A percentile compares a stretch with the other conserved stretches of the same genome.
Evolutionary conservation across 2,888 invertebrate genomes (phyloP).

Genomic region (Lithodes maja): DNA sequence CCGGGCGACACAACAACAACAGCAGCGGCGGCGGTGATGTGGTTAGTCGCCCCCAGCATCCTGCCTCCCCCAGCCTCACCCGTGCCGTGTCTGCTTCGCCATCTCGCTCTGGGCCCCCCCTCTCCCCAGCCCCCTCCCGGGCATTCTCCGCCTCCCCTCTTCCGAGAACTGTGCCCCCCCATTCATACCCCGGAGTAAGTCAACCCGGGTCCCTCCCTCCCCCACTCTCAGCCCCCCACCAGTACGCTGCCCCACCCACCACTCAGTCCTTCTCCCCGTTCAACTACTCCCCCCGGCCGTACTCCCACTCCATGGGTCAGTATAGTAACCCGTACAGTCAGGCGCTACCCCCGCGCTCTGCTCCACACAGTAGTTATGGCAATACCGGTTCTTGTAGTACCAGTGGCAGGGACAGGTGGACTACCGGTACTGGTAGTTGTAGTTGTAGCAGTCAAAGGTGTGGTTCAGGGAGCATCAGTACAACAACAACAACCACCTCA

Average conservation of each 20-base stretch:
- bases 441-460: constrained; percentile 61
- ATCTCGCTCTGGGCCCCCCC: constrained; percentile 62
- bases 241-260: constrained; percentile 63
- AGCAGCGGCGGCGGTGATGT: constrained; percentile 56
- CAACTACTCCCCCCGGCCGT: constrained; percentile 63
- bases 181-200: constrained; percentile 59
- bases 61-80: constrained; percentile 66
- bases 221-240: constrained; percentile 55
- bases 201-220: constrained; percentile 53
- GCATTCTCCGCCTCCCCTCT: constrained; percentile 59
- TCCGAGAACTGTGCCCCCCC: constrained; percentile 57
- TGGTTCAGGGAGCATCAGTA: constrained; percentile 59
- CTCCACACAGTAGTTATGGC: constrained; percentile 52
- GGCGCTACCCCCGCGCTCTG: constrained; percentile 58
- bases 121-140: constrained; percentile 63
- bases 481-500: constrained; percentile 23
- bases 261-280: constrained; percentile 61
- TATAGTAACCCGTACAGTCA: constrained; percentile 68
- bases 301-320: constrained; percentile 63
- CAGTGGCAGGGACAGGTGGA: constrained; percentile 53
- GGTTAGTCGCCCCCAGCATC: constrained; percentile 67
- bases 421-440: constrained; percentile 43
- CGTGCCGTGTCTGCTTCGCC: constrained; percentile 69
- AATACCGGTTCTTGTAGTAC: constrained; percentile 33
- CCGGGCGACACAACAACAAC: constrained; percentile 41